phyloP scores from a whole-genome alignment of 2,888 invertebrate species.

The Hydrotaea cyrtoneurina region DNA sequence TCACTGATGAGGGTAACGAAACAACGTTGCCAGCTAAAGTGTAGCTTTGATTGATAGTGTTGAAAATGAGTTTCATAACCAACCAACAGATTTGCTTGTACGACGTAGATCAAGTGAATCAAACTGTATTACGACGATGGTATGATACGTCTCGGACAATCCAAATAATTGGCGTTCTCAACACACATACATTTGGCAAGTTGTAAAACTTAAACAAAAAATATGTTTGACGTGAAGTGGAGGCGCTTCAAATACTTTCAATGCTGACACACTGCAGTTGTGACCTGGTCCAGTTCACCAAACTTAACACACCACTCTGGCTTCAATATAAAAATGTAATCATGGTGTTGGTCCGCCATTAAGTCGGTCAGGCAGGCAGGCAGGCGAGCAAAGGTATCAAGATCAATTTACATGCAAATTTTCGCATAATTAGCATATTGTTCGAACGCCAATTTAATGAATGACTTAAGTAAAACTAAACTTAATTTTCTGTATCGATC shows the following conservation, averaged over 20 bases:
- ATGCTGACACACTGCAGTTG: too few species aligned
- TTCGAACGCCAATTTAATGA: conserved; percentile 32
- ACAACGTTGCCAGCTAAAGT: conserved; percentile 40
- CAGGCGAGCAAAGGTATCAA: conserved; percentile 42
- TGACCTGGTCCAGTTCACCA: not conserved
- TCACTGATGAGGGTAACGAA: conserved; percentile 41
- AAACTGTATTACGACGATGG: not conserved
- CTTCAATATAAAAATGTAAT: conserved; percentile 6
- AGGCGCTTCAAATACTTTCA: too few species aligned
- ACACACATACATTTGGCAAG: not conserved
- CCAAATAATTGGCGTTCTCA: not conserved
- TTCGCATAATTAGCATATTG: conserved; percentile 71
- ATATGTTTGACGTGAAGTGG: too few species aligned
- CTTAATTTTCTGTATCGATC: not conserved
- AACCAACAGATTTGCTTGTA: not conserved
- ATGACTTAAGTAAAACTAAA: not conserved
- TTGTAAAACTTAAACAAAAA: too few species aligned
- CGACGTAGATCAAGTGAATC: conserved; percentile 1
- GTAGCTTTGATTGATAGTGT: conserved; percentile 69
- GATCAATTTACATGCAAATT: conserved; percentile 70
- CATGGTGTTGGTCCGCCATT: conserved; percentile 52
- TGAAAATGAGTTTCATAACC: conserved; percentile 64
- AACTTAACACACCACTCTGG: not conserved
- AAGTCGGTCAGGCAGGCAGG: conserved; percentile 47
- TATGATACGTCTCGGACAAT: not conserved